A percentile compares a stretch with the other conserved stretches of the same genome.
phyloP scores from a whole-genome alignment of 1,140 invertebrate species.

The Drosophila setifemur region DNA sequence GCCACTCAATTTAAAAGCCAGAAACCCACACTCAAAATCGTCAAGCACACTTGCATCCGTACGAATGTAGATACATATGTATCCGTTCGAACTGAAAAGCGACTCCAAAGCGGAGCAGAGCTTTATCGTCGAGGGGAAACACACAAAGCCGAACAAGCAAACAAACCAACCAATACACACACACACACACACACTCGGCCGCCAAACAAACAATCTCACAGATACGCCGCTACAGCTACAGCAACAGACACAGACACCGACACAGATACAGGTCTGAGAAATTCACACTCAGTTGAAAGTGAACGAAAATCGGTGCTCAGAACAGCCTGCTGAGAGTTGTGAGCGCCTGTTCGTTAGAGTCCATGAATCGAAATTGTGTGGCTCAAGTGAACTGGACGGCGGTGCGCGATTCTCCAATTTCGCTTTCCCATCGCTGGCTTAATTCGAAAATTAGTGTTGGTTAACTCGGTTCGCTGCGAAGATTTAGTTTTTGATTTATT shows the following conservation, averaged over 20 bases:
- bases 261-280: constrained; percentile 3
- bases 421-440: neutral
- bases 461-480: neutral
- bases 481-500: neutral
- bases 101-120: constrained; percentile 37
- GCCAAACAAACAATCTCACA: neutral
- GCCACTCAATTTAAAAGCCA: constrained; percentile 14
- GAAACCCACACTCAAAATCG: neutral
- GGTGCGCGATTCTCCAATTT: constrained; percentile 18
- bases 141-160: neutral
- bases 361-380: constrained; percentile 81
- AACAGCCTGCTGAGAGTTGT: constrained; percentile 19
- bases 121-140: constrained; percentile 13
- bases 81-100: neutral
- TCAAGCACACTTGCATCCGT: neutral
- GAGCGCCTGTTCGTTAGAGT: constrained; percentile 77
- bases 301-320: constrained; percentile 42
- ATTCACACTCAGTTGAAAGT: constrained; percentile 67
- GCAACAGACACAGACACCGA: constrained; percentile 4
- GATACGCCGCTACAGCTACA: neutral
- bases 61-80: neutral
- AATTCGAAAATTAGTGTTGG: constrained; percentile 30
- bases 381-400: constrained; percentile 46
- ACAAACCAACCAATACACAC: too few relatives aligned
- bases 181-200: too few relatives aligned